These are phyloP conservation scores for Brachionus plicatilis DNA, from an alignment of 1,140 invertebrate genomes.

Conservation along the genomic window DNA sequence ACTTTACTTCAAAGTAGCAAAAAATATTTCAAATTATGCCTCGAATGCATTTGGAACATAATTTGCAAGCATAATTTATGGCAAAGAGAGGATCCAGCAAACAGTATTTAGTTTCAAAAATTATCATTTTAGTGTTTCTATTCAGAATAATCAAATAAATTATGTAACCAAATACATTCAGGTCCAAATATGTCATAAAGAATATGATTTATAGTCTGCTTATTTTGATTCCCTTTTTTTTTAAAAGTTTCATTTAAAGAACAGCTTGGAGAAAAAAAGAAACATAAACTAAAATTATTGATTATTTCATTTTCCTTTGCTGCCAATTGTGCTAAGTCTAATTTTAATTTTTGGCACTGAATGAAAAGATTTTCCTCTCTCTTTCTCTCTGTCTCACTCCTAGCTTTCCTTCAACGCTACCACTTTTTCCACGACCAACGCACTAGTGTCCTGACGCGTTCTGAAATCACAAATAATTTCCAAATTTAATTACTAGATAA, in stretches of 20 bases:
- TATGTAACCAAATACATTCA: background rate
- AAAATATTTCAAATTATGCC: background rate
- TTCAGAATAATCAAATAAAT: background rate
- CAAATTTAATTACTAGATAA: conserved; percentile 21
- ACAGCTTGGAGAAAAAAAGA: background rate
- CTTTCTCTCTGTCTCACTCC: background rate
- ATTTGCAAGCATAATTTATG: background rate
- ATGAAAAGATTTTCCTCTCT: conserved; percentile 7
- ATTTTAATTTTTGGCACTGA: conserved; percentile 12
- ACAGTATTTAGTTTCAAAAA: background rate
- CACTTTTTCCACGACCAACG: background rate
- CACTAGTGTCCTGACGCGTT: background rate
- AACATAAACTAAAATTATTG: conserved; percentile 33
- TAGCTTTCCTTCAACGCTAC: background rate
- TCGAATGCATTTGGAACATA: background rate
- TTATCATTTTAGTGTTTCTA: background rate
- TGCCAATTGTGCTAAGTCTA: background rate
- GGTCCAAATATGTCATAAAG: background rate
- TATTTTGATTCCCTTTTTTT: background rate
- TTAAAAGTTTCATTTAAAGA: background rate
- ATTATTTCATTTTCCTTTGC: background rate
- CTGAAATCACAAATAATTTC: background rate
- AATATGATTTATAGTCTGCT: background rate
- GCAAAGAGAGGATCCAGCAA: background rate
- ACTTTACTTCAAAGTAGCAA: background rate